These are phyloP conservation scores for Neoitamus cyanurus DNA, from an alignment of 2,888 invertebrate species.

Conservation along the genomic window DNA sequence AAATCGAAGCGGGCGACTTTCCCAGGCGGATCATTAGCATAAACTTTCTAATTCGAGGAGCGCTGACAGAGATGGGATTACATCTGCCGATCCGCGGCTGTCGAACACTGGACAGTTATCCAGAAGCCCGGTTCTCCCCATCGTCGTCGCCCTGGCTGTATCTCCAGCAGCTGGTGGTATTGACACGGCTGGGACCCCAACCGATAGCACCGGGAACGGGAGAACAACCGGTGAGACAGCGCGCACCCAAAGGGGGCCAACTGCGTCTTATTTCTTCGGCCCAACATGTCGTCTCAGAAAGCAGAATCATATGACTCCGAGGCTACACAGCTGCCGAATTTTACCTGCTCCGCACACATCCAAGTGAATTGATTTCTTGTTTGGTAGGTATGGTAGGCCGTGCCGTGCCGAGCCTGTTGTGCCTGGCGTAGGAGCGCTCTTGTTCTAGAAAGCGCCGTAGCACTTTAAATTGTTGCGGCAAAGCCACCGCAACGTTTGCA, in stretches of 20 bases:
- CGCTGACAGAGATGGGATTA: background rate
- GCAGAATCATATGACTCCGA: background rate
- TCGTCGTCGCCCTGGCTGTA: background rate
- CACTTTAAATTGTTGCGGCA: background rate
- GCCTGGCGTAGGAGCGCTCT: background rate
- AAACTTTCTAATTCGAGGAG: constrained; percentile 24
- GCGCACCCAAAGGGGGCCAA: background rate
- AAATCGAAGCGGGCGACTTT: constrained; percentile 9
- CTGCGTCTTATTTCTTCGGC: background rate
- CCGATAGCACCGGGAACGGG: background rate
- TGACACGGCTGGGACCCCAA: background rate
- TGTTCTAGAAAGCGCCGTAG: background rate
- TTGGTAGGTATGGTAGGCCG: background rate
- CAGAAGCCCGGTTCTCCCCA: background rate
- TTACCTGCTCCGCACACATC: background rate
- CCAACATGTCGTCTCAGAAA: background rate
- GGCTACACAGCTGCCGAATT: background rate
- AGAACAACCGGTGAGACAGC: background rate
- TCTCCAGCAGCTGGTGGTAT: background rate
- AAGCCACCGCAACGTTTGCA: background rate
- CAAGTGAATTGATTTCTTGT: background rate
- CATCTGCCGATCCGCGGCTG: background rate
- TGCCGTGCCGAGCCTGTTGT: background rate
- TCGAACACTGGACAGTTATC: background rate
- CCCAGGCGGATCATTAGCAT: constrained; percentile 12